These are phyloP conservation scores for Diogma glabrata DNA, from an alignment of 2,888 invertebrate genomes.

Conservation along the genomic window DNA sequence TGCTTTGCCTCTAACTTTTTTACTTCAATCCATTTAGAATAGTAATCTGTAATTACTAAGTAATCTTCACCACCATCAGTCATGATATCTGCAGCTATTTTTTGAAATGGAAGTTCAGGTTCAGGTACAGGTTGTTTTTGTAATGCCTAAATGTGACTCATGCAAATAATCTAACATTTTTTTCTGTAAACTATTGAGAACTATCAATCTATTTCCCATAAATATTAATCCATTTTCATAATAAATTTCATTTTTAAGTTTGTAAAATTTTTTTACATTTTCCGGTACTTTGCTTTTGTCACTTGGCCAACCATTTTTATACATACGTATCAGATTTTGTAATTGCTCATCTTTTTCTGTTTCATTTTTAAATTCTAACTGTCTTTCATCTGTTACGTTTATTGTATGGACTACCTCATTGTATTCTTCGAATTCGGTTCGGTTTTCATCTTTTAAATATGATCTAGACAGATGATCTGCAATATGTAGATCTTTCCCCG, in stretches of 20 bases:
- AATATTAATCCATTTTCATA: too few relatives aligned
- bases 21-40: background rate
- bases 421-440: too few relatives aligned
- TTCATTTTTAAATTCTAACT: background rate
- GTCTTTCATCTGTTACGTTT: background rate
- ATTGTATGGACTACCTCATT: too few relatives aligned
- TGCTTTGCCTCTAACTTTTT: background rate
- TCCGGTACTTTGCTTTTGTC: background rate
- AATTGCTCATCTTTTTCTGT: background rate
- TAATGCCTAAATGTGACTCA: background rate
- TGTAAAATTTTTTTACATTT: background rate
- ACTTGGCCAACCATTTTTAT: background rate
- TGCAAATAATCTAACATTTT: background rate
- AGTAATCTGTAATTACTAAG: background rate
- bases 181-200: too few relatives aligned
- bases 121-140: too few relatives aligned
- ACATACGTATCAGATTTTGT: background rate
- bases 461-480: too few relatives aligned
- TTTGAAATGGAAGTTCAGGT: background rate
- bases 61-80: background rate
- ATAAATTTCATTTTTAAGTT: too few relatives aligned
- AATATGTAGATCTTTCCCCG: too few relatives aligned
- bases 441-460: too few relatives aligned
- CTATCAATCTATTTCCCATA: too few relatives aligned
- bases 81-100: background rate